Evolutionary conservation across 2,797 vertebrate genomes (phyloP).

Genomic region (Melanotaenia trifasciata): DNA sequence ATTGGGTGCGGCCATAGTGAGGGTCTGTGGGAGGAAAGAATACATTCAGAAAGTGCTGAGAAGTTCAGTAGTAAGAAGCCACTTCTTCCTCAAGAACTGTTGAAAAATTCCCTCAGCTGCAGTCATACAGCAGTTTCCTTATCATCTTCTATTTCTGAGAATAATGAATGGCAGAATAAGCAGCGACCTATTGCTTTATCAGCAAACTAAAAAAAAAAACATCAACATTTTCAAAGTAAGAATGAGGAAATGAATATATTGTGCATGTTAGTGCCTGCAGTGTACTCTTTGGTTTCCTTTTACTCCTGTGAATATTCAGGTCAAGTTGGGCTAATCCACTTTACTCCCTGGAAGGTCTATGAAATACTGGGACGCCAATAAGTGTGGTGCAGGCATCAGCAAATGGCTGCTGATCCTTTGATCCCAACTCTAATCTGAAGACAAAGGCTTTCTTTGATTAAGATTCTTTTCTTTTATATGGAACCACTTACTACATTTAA

Average conservation of each 20-base stretch:
- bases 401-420: slow-evolving; percentile 57
- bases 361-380: slow-evolving; percentile 52
- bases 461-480: slow-evolving; percentile 37
- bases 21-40: slow-evolving; percentile 56
- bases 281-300: slow-evolving; percentile 29
- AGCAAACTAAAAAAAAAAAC: slow-evolving; percentile 22
- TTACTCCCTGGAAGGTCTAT: slow-evolving; percentile 50
- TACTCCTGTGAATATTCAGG: slow-evolving; percentile 47
- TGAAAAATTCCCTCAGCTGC: slow-evolving; percentile 29
- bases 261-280: neutral
- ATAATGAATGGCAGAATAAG: slow-evolving; percentile 33
- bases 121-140: slow-evolving; percentile 15
- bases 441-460: slow-evolving; percentile 59
- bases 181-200: slow-evolving; percentile 35
- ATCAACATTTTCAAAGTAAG: slow-evolving; percentile 32
- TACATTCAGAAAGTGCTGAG: slow-evolving; percentile 48
- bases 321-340: slow-evolving; percentile 67
- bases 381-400: slow-evolving; percentile 49
- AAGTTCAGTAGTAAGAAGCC: slow-evolving; percentile 23
- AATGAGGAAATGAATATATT: slow-evolving; percentile 50
- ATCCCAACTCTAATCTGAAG: slow-evolving; percentile 61
- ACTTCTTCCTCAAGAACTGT: slow-evolving; percentile 12
- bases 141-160: slow-evolving; percentile 26
- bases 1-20: slow-evolving; percentile 61
- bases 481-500: slow-evolving; percentile 31